These are phyloP conservation scores for Tiliacea aurago DNA, from an alignment of 2,888 invertebrate species.

Conservation along the genomic window DNA sequence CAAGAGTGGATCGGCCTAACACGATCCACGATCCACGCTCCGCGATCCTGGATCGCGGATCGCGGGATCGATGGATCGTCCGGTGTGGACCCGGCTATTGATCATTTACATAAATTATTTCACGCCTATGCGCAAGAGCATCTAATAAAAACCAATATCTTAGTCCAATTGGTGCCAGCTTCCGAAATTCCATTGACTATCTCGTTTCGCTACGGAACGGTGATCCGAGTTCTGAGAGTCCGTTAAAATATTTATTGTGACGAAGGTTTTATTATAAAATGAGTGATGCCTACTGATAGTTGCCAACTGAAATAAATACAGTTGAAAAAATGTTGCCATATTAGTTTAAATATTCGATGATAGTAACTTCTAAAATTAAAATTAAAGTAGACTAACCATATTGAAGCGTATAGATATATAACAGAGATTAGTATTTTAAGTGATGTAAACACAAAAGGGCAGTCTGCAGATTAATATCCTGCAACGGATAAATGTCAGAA, in stretches of 20 bases:
- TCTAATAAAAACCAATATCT: conserved; percentile 68
- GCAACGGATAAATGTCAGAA: conserved; percentile 61
- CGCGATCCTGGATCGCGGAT: too few species aligned
- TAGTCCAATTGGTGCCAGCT: conserved; percentile 69
- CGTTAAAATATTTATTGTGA: conserved; percentile 60
- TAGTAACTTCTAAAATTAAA: background rate
- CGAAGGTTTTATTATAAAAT: conserved; percentile 42
- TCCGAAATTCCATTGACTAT: conserved; percentile 76
- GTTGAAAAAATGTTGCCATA: conserved; percentile 11
- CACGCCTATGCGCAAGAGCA: conserved; percentile 66
- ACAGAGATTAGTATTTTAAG: conserved; percentile 32
- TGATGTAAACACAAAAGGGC: conserved; percentile 64
- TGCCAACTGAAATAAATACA: conserved; percentile 22
- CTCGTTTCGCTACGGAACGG: conserved; percentile 67
- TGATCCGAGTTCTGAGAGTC: conserved; percentile 60
- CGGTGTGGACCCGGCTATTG: too few species aligned
- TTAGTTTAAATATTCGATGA: background rate
- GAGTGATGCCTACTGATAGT: conserved; percentile 21
- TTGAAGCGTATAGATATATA: conserved; percentile 31
- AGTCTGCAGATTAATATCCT: conserved; percentile 73
- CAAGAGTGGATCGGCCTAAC: too few species aligned
- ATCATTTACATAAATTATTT: conserved; percentile 76
- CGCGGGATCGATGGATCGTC: too few species aligned
- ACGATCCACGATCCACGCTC: too few species aligned
- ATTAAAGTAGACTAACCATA: conserved; percentile 4